A percentile compares a stretch with the other conserved stretches of the same genome.
phyloP scores from a whole-genome alignment of 2,888 invertebrate genomes.

The Resseliella maxima region DNA sequence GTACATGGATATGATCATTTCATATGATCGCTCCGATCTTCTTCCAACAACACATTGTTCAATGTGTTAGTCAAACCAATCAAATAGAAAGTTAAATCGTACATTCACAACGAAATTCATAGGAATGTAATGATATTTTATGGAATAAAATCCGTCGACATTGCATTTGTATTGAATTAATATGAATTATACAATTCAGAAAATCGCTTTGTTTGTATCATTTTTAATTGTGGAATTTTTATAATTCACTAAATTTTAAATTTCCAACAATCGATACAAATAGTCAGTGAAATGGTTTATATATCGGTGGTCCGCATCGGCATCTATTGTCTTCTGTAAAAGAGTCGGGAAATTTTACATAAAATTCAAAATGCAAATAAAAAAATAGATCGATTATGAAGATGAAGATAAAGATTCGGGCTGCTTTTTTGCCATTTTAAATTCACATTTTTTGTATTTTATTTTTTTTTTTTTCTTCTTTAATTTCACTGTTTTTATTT shows the following conservation, averaged over 20 bases:
- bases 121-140: neutral
- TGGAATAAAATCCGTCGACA: neutral
- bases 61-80: neutral
- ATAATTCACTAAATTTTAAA: constrained; percentile 33
- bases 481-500: neutral
- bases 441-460: neutral
- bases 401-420: constrained; percentile 27
- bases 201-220: too few species aligned
- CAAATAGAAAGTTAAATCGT: neutral
- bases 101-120: neutral
- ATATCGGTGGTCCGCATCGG: constrained; percentile 19
- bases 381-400: constrained; percentile 54
- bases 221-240: neutral
- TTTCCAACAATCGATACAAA: constrained; percentile 9
- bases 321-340: neutral
- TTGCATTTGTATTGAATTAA: neutral
- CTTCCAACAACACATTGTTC: too few species aligned
- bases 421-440: constrained; percentile 14
- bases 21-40: too few species aligned
- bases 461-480: neutral
- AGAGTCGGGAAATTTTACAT: constrained; percentile 39
- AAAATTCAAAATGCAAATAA: neutral
- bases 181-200: neutral
- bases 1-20: neutral
- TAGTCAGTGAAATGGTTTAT: neutral